phyloP scores from a whole-genome alignment of 1,140 invertebrate species.

The Neodiprion virginianus region DNA sequence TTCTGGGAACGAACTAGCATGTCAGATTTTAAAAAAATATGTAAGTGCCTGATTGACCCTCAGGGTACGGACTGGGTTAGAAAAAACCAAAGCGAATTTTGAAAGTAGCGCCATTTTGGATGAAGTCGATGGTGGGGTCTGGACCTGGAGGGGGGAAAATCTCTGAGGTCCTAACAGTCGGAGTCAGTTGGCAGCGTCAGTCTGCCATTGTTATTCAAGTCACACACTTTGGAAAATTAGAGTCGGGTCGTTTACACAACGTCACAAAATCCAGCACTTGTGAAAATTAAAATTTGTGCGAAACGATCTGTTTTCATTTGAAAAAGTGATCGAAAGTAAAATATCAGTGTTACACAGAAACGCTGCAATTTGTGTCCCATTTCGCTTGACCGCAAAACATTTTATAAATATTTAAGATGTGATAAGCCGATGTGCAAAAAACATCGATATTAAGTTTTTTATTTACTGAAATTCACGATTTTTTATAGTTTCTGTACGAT shows the following conservation, averaged over 20 bases:
- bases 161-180: background rate
- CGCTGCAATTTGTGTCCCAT: background rate
- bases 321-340: background rate
- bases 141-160: background rate
- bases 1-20: too few relatives aligned
- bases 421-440: background rate
- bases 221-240: background rate
- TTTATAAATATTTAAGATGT: background rate
- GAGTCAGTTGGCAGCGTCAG: background rate
- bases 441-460: background rate
- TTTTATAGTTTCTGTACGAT: background rate
- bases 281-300: background rate
- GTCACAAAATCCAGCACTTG: background rate
- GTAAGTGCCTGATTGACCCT: background rate
- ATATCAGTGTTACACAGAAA: background rate
- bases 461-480: background rate
- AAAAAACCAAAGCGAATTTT: background rate
- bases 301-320: background rate
- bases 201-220: background rate
- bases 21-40: too few relatives aligned
- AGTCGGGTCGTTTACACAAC: background rate
- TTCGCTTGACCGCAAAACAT: background rate
- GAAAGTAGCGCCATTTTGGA: background rate
- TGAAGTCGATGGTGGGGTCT: conserved; percentile 3
- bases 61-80: background rate